A percentile compares a stretch with the other conserved stretches of the same genome.
phyloP scores from a whole-genome alignment of 1,140 invertebrate genomes.

The Drosophila eugracilis region DNA sequence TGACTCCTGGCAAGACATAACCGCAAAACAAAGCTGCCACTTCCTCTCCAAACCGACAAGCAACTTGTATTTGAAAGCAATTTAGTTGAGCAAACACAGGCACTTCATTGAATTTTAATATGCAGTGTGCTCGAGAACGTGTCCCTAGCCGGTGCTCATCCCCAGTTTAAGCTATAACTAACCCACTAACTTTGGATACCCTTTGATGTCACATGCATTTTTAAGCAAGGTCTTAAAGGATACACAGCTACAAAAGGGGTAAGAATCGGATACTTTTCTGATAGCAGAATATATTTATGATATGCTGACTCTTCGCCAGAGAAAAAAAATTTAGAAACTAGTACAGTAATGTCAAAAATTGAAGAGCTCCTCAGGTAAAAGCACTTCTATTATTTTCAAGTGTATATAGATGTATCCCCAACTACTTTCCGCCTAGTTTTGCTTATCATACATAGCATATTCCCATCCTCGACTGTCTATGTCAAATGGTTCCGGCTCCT shows the following conservation, averaged over 20 bases:
- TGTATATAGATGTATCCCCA: neutral
- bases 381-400: neutral
- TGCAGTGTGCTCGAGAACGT: slow-evolving; percentile 49
- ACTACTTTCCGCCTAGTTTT: neutral
- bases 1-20: slow-evolving; percentile 40
- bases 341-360: neutral
- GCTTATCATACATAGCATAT: neutral
- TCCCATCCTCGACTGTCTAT: neutral
- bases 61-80: slow-evolving; percentile 71
- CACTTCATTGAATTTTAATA: slow-evolving; percentile 83
- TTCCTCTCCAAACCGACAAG: slow-evolving; percentile 4
- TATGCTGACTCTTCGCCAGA: no score
- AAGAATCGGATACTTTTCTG: no score
- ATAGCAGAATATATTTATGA: no score
- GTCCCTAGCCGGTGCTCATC: slow-evolving; percentile 19
- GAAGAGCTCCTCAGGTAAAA: no score
- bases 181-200: neutral
- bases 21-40: slow-evolving; percentile 35
- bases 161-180: neutral
- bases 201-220: slow-evolving; percentile 6
- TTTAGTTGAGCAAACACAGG: slow-evolving; percentile 71
- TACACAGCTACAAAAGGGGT: no score
- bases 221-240: neutral
- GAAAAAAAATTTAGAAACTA: neutral
- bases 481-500: slow-evolving; percentile 29